Evolutionary conservation across 2,888 invertebrate species (phyloP).

Genomic region (Conus canariensis): DNA sequence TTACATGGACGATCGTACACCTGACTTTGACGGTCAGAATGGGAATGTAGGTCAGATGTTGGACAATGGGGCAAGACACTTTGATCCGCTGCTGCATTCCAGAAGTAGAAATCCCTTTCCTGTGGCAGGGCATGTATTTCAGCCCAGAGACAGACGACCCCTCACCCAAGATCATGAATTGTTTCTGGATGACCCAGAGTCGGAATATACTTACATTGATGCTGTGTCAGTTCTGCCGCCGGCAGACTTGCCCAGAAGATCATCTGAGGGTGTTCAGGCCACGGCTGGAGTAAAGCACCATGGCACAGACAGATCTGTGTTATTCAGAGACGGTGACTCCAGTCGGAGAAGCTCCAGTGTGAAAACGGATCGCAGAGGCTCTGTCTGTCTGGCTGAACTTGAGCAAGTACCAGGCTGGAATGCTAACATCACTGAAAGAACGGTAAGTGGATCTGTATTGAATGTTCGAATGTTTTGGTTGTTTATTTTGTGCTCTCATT

Average conservation of each 20-base stretch:
- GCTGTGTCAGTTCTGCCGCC: neutral
- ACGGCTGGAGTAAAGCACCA: neutral
- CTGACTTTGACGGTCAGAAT: neutral
- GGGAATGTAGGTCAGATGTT: neutral
- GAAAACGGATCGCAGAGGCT: neutral
- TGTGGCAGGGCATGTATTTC: neutral
- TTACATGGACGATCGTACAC: neutral
- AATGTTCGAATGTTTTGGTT: neutral
- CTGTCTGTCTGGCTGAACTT: neutral
- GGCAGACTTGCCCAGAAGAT: neutral
- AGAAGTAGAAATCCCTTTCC: conserved; percentile 7
- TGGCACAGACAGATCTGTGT: neutral
- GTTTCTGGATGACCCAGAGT: conserved; percentile 15
- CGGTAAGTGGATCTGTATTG: conserved; percentile 13
- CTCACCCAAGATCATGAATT: conserved; percentile 20
- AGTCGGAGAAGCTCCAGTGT: neutral
- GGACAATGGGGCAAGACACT: neutral
- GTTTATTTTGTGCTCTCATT: no score
- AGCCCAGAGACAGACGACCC: conserved; percentile 24
- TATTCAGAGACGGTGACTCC: neutral
- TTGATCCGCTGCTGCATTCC: neutral
- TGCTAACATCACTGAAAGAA: conserved; percentile 31
- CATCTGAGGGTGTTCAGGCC: neutral
- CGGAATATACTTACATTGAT: conserved; percentile 30
- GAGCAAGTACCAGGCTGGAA: conserved; percentile 36